phyloP scores from a whole-genome alignment of 92 coral and sea anemone species.

The Micromussa lordhowensis region DNA sequence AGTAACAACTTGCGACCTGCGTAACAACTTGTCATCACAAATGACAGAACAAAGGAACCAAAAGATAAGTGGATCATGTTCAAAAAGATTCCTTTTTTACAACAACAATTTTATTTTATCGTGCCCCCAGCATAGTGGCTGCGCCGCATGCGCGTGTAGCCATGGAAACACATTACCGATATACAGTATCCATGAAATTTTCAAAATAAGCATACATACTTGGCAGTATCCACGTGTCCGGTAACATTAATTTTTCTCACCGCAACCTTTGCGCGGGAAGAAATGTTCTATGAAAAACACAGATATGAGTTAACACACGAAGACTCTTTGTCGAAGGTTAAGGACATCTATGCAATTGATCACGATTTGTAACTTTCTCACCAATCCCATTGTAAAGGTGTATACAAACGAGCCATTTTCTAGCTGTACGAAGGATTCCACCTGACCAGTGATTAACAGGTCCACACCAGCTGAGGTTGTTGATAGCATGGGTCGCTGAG shows the following conservation, averaged over 20 bases:
- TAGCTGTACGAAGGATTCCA: conserved; percentile 72
- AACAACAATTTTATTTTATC: no score
- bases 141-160: no score
- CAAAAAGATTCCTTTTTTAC: no score
- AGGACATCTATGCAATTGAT: background rate
- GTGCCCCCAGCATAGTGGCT: no score
- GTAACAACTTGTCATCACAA: no score
- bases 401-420: conserved; percentile 72
- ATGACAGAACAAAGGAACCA: no score
- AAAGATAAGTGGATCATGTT: no score
- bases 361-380: conserved; percentile 43
- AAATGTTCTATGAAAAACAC: conserved; percentile 56
- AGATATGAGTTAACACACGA: background rate
- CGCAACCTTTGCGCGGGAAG: conserved; percentile 73
- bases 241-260: conserved; percentile 72
- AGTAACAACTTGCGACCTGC: no score
- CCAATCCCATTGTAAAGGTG: conserved; percentile 87
- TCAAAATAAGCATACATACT: conserved; percentile 58
- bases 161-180: background rate
- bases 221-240: conserved; percentile 68
- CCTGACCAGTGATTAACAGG: conserved; percentile 72
- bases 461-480: conserved; percentile 74
- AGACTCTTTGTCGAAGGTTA: background rate
- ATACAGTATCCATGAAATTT: background rate
- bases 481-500: conserved; percentile 71